Conservation (phyloP, 2,888 invertebrate species). For the Cepaea hortensis region DNA sequence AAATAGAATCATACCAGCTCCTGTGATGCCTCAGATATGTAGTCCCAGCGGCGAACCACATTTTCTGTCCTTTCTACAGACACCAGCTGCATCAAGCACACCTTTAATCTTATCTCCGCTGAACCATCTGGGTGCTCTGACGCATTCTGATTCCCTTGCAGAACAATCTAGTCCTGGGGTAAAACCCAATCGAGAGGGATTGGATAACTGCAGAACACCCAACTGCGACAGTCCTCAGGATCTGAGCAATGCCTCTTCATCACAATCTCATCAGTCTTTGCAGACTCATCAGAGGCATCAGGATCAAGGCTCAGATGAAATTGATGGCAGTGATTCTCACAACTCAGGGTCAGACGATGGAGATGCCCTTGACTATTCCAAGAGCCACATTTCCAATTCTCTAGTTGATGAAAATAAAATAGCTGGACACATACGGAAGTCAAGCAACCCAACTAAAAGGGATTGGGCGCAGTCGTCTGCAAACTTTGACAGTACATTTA, state of each 20-base stretch:
- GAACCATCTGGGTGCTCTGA: slow-evolving; percentile 94
- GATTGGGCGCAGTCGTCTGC: slow-evolving; percentile 76
- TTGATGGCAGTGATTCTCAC: slow-evolving; percentile 45
- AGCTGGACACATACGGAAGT: slow-evolving; percentile 74
- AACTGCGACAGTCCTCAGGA: slow-evolving; percentile 67
- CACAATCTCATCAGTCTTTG: slow-evolving; percentile 27
- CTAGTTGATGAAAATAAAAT: slow-evolving; percentile 38
- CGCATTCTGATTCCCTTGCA: slow-evolving; percentile 89
- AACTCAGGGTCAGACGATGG: slow-evolving; percentile 54
- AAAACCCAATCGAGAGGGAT: slow-evolving; percentile 27
- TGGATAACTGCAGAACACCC: slow-evolving; percentile 47
- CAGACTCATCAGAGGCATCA: slow-evolving; percentile 26
- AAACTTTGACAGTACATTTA: slow-evolving; percentile 71
- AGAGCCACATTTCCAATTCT: slow-evolving; percentile 58
- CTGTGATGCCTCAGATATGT: slow-evolving; percentile 51
- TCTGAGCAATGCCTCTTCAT: slow-evolving; percentile 34
- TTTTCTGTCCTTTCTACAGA: slow-evolving; percentile 32
- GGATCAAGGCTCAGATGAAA: slow-evolving; percentile 20
- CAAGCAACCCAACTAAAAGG: slow-evolving; percentile 76
- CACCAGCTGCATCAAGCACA: slow-evolving; percentile 44
- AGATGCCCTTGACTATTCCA: slow-evolving; percentile 66
- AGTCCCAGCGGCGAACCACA: slow-evolving; percentile 42
- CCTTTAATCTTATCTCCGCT: slow-evolving; percentile 46
- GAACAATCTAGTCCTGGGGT: slow-evolving; percentile 60
- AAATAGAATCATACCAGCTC: slow-evolving; percentile 63